phyloP scores from a whole-genome alignment of 2,797 vertebrate genomes.

The Neosilurus mollespiculum region DNA sequence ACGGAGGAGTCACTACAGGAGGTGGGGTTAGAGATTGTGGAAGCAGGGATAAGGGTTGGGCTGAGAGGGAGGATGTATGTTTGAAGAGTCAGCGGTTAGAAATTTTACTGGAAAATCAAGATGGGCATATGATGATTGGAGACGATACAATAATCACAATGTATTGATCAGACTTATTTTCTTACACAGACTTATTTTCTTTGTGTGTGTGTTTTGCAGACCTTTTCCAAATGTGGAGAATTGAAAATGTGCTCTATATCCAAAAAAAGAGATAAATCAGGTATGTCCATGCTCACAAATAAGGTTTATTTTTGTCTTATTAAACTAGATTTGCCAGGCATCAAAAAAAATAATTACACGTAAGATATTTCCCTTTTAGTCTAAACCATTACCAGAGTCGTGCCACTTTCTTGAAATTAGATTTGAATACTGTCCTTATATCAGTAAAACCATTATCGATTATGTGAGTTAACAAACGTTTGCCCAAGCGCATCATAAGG shows the following conservation, averaged over 20 bases:
- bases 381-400: not conserved
- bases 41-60: not conserved
- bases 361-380: not conserved
- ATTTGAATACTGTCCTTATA: not conserved
- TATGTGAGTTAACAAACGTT: not conserved
- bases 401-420: not conserved
- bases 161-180: not conserved
- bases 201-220: slow-evolving; percentile 67
- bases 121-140: not conserved
- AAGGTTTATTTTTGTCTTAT: not conserved
- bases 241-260: slow-evolving; percentile 88
- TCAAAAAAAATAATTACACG: not conserved
- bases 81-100: not conserved
- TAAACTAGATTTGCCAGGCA: not conserved
- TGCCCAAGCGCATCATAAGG: not conserved
- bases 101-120: not conserved
- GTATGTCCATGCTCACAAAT: slow-evolving; percentile 62
- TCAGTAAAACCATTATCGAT: too few relatives aligned
- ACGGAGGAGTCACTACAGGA: slow-evolving; percentile 82
- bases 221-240: slow-evolving; percentile 84
- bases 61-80: not conserved
- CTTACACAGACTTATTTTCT: not conserved
- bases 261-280: slow-evolving; percentile 91
- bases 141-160: not conserved
- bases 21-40: slow-evolving; percentile 65